Percentiles rank a stretch among this genome's conserved stretches.
Conservation (phyloP, 2,113 vertebrate species). For the Xyrauchen texanus region DNA sequence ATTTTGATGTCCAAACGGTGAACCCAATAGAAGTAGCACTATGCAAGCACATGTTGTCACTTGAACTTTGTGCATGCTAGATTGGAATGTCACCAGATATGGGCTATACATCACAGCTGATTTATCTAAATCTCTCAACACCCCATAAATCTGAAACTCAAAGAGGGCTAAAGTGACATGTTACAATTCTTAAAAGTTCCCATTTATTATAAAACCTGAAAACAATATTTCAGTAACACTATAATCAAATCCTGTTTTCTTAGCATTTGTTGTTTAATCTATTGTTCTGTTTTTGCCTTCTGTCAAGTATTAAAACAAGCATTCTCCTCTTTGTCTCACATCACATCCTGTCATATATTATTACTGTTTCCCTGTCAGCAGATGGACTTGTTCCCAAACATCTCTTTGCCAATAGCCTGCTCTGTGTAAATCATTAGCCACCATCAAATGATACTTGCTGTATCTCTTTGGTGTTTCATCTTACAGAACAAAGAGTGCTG, state of each 20-base stretch:
- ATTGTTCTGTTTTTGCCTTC: no score
- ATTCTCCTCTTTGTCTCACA: neutral
- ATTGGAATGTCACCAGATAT: neutral
- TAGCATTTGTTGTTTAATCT: neutral
- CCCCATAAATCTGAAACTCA: neutral
- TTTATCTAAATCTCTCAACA: constrained; percentile 4
- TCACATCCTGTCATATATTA: neutral
- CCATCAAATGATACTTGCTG: neutral
- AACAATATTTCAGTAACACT: neutral
- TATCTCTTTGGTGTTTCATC: constrained; percentile 5
- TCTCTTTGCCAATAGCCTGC: neutral
- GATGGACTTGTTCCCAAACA: constrained; percentile 14
- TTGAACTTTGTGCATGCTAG: no score
- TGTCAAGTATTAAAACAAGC: no score
- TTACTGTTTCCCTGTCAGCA: neutral
- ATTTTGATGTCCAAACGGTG: neutral
- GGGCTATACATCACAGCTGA: neutral
- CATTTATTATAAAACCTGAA: no score
- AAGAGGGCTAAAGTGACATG: neutral
- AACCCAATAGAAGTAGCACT: no score
- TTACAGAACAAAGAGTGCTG: constrained; percentile 30
- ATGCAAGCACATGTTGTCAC: no score
- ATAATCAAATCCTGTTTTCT: neutral
- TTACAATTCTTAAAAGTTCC: neutral
- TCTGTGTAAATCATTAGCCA: constrained; percentile 28